A percentile compares a stretch with the other conserved stretches of the same genome.
These are phyloP conservation scores for Eublepharis macularius DNA, from an alignment of 2,113 vertebrate species.

Conservation along the genomic window DNA sequence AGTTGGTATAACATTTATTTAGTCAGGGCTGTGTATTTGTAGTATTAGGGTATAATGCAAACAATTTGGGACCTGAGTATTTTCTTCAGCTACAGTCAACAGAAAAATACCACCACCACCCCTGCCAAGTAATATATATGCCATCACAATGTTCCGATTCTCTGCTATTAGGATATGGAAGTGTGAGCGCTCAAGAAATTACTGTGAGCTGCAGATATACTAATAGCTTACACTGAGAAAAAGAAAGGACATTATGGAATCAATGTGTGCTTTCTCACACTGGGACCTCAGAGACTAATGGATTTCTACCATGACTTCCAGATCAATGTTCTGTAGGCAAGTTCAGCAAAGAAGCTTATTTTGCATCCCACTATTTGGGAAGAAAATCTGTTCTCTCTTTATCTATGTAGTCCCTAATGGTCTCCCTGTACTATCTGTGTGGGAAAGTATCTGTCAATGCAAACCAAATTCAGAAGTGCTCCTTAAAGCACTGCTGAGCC, in stretches of 20 bases:
- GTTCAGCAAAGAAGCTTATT: not conserved
- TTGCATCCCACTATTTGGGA: not conserved
- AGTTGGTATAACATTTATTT: slow-evolving; percentile 25
- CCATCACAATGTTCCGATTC: not conserved
- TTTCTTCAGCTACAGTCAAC: not conserved
- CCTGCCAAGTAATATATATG: not conserved
- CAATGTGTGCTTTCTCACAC: not conserved
- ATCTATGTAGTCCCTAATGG: too few species aligned
- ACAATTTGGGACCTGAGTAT: not conserved
- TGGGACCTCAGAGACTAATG: not conserved
- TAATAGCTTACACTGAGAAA: not conserved
- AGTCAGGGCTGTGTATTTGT: too few species aligned
- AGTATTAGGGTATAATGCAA: too few species aligned
- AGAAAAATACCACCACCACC: not conserved
- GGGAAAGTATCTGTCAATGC: not conserved
- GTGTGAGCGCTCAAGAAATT: not conserved
- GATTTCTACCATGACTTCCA: not conserved
- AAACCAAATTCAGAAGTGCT: too few species aligned
- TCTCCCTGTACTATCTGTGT: not conserved
- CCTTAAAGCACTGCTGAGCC: too few species aligned
- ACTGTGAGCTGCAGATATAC: not conserved
- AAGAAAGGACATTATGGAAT: not conserved
- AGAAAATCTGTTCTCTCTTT: not conserved
- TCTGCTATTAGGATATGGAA: not conserved
- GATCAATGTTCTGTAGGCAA: slow-evolving; percentile 1